Percentiles rank a stretch among this genome's conserved stretches.
Evolutionary conservation across 2,113 vertebrate species (phyloP).

Genomic region (Heterocephalus glaber): DNA sequence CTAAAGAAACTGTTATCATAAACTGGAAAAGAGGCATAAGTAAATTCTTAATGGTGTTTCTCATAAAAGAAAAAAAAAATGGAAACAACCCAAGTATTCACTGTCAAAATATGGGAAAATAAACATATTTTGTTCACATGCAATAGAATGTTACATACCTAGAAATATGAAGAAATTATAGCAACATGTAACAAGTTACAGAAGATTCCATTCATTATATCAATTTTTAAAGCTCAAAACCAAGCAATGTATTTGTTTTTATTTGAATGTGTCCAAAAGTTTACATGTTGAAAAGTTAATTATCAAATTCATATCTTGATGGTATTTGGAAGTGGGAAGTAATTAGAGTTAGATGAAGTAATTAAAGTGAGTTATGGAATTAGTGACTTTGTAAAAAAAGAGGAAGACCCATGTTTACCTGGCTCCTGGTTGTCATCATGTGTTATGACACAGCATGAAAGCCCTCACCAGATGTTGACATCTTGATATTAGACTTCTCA

Average conservation of each 20-base stretch:
- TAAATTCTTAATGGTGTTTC: not conserved
- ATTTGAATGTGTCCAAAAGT: not conserved
- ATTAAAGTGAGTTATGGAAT: too few relatives aligned
- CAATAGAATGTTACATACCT: not conserved
- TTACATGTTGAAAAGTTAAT: not conserved
- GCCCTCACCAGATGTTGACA: not conserved
- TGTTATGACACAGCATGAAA: not conserved
- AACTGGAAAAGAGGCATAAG: not conserved
- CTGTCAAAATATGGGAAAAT: not conserved
- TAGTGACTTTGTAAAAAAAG: not conserved
- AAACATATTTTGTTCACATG: not conserved
- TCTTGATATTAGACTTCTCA: not conserved
- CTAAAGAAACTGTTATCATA: not conserved
- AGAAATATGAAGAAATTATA: not conserved
- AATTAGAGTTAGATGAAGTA: not conserved
- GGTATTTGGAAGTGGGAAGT: not conserved
- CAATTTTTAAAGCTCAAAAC: not conserved
- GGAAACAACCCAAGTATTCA: not conserved
- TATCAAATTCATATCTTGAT: not conserved
- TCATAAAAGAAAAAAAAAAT: not conserved
- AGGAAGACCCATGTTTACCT: not conserved
- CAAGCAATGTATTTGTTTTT: not conserved
- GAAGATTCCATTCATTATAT: not conserved
- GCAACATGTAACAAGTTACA: not conserved
- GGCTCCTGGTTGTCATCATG: not conserved